Percentiles rank a stretch among this genome's conserved stretches.
These are phyloP conservation scores for Aculops lycopersici DNA, from an alignment of 1,140 invertebrate genomes.

Conservation along the genomic window DNA sequence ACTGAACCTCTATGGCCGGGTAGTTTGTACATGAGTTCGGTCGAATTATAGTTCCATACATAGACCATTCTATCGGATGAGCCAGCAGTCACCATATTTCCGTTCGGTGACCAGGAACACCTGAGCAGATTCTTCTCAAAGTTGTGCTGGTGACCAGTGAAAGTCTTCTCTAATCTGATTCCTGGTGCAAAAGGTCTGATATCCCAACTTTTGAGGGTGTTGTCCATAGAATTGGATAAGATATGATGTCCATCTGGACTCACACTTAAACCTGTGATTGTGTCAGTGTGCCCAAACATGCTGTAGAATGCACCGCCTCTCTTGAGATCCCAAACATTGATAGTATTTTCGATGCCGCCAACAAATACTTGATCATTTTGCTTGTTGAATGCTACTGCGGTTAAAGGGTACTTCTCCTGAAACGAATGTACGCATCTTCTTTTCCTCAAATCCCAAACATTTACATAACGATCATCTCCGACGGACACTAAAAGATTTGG, in stretches of 20 bases:
- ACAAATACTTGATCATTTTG: constrained; percentile 59
- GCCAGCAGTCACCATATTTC: constrained; percentile 50
- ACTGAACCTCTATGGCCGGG: constrained; percentile 92
- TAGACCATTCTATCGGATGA: constrained; percentile 83
- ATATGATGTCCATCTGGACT: constrained; percentile 77
- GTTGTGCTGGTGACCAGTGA: constrained; percentile 79
- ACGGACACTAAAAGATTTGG: constrained; percentile 62
- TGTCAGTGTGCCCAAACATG: constrained; percentile 63
- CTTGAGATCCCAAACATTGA: constrained; percentile 90
- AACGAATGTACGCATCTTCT: constrained; percentile 43
- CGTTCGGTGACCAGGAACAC: constrained; percentile 58
- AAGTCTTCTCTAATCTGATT: constrained; percentile 69
- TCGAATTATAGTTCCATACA: constrained; percentile 71
- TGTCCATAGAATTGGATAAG: constrained; percentile 88
- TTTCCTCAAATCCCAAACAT: constrained; percentile 46
- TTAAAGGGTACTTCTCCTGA: constrained; percentile 50
- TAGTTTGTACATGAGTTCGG: constrained; percentile 66
- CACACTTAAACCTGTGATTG: constrained; percentile 60
- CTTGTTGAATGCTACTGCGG: constrained; percentile 73
- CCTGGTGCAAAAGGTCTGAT: constrained; percentile 35
- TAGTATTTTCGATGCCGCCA: constrained; percentile 83
- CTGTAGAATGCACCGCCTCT: constrained; percentile 56
- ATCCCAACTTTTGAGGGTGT: constrained; percentile 37
- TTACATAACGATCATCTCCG: constrained; percentile 71
- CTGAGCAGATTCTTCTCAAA: constrained; percentile 78